Evolutionary conservation across 2,888 invertebrate genomes (phyloP), one percentile per base, ranked within the genome.

Genomic region (Cheilosia vernalis): DNA sequence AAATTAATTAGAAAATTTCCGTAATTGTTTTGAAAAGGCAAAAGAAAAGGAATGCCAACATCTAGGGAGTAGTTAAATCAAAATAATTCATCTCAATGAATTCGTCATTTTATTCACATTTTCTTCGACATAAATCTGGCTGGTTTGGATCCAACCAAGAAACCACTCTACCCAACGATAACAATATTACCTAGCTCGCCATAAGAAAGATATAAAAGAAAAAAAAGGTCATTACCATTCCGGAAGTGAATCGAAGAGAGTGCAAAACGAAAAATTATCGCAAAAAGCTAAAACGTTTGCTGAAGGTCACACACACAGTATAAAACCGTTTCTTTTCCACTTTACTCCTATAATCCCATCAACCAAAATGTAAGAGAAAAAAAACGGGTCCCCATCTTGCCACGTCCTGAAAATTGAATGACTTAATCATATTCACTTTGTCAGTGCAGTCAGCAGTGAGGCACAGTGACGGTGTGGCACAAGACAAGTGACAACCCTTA

Each of bases 341-440:
- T 70, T 70, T 33, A 60, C 49, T 51, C 42, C 17, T 40, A 55
- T 9, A 47, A 55, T 30, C 37, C 37, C 13, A 37, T 37, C 37
- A 3, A 37, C 13, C 13, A 13, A 37, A 37, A 4, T 13, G 37
- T 37, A 37, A 63, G 30, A 53, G 15, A 56, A 47, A 47, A 37
- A 33, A 15, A 30, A 27, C 0, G 6, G 9, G 10, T 33, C 37
- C 3, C 37, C 33, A 56, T n/a, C n/a, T 37, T 13, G 24, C 55
- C 33, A 60, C 60, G 30, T 60, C 17, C 24, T 42, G 30, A 67
- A 42, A 77, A 60, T 58, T 30, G 44, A 58, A 77, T 60, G 67
- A 17, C 58, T 61, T 76, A 76, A 76, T 67, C 33, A 60, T 53
- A 51, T 77, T 77, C 60, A 21, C 51, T 58, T 42, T 76, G 40